These are phyloP conservation scores for Leptinotarsa undecemlineata DNA, from an alignment of 1,140 invertebrate species.

Conservation along the genomic window DNA sequence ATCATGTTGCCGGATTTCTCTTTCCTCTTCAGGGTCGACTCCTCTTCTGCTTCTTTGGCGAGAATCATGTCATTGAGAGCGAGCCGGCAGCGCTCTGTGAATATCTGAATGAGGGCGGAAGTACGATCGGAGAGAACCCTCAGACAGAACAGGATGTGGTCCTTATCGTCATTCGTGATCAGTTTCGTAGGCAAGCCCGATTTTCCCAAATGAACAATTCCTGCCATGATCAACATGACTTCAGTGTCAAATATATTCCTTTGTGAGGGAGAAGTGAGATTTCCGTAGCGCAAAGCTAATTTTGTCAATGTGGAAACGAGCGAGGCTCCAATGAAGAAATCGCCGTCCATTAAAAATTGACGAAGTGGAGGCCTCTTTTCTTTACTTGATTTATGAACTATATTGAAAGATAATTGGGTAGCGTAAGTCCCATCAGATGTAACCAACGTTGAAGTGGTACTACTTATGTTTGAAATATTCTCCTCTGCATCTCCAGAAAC, in stretches of 20 bases:
- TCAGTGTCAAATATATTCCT: conserved; percentile 77
- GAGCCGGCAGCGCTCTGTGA: conserved; percentile 75
- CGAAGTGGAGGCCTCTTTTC: conserved; percentile 79
- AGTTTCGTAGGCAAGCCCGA: conserved; percentile 71
- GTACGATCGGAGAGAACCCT: conserved; percentile 78
- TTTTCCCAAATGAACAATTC: conserved; percentile 83
- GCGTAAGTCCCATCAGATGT: conserved; percentile 99
- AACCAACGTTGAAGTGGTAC: conserved; percentile 67
- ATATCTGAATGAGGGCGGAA: conserved; percentile 73
- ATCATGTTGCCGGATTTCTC: conserved; percentile 73
- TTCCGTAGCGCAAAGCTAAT: conserved; percentile 77
- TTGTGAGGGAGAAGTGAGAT: conserved; percentile 62
- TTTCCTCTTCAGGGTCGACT: conserved; percentile 61
- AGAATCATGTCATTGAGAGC: conserved; percentile 85
- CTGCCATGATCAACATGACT: conserved; percentile 86
- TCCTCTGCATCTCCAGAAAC: conserved; percentile 67
- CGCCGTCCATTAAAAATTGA: conserved; percentile 89
- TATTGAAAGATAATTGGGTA: conserved; percentile 94
- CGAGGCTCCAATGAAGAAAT: conserved; percentile 94
- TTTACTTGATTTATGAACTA: conserved; percentile 67
- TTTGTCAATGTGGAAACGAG: conserved; percentile 91
- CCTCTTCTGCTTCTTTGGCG: conserved; percentile 78
- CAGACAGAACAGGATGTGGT: conserved; percentile 85
- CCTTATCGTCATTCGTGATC: conserved; percentile 94
- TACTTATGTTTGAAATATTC: conserved; percentile 41